These are phyloP conservation scores for Laterallus jamaicensis DNA, from an alignment of 2,113 vertebrate species.

Conservation along the genomic window DNA sequence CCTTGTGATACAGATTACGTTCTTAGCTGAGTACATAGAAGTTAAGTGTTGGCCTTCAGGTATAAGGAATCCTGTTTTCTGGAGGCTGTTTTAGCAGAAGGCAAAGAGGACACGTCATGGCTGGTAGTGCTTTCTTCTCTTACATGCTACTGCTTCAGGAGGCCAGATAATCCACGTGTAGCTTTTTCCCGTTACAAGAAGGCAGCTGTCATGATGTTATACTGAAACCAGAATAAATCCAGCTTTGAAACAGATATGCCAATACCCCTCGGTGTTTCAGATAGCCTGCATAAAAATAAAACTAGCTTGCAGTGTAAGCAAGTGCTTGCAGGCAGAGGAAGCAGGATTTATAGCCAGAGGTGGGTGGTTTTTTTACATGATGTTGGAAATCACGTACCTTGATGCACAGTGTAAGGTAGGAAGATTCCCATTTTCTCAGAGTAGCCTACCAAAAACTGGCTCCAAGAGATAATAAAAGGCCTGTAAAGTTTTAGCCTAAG, in stretches of 20 bases:
- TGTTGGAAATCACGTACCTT: background rate
- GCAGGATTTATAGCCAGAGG: background rate
- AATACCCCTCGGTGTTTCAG: background rate
- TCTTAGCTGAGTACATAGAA: background rate
- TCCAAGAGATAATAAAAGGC: background rate
- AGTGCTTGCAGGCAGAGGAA: background rate
- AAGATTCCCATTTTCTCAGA: background rate
- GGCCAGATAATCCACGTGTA: background rate
- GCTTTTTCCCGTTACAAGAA: background rate
- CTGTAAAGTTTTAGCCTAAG: background rate
- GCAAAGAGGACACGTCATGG: background rate
- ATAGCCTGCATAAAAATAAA: background rate
- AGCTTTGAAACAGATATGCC: background rate
- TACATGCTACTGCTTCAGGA: rapidly evolving
- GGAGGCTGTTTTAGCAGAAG: background rate
- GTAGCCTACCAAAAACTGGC: background rate
- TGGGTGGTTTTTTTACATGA: background rate
- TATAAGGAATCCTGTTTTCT: background rate
- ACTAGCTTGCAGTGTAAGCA: background rate
- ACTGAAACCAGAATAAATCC: background rate
- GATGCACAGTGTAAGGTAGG: background rate
- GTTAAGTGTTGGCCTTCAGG: background rate
- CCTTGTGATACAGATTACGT: background rate
- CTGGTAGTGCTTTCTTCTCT: background rate
- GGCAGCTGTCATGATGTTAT: background rate